These are phyloP conservation scores for Pangasius krempfi DNA, from an alignment of 2,797 vertebrate genomes.

Conservation along the genomic window DNA sequence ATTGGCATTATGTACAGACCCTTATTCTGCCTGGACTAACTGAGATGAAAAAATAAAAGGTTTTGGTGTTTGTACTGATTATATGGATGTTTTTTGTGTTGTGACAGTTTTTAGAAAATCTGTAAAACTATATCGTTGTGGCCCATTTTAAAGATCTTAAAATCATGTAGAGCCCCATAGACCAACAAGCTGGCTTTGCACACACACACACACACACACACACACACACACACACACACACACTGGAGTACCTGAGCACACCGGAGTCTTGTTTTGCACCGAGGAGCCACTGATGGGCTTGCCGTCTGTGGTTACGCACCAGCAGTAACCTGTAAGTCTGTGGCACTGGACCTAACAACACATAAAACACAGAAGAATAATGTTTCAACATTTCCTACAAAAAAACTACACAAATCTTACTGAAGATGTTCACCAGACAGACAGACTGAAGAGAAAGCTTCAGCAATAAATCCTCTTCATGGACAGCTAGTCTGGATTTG, in stretches of 20 bases:
- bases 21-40: neutral
- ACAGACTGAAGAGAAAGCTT: neutral
- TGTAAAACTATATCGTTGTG: neutral
- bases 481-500: conserved; percentile 33
- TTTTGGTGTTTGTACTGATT: neutral
- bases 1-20: neutral
- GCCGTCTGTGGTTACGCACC: conserved; percentile 95
- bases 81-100: neutral
- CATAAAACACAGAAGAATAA: conserved; percentile 32
- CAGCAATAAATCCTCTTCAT: conserved; percentile 15
- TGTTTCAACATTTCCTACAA: conserved; percentile 26
- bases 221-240: conserved; percentile 15
- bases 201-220: neutral
- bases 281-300: conserved; percentile 98
- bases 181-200: neutral
- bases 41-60: neutral
- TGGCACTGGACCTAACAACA: conserved; percentile 93
- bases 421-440: conserved; percentile 9
- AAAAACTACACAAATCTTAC: conserved; percentile 17
- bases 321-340: conserved; percentile 97
- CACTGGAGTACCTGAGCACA: conserved; percentile 95
- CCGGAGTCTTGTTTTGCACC: conserved; percentile 96
- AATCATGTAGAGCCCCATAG: neutral
- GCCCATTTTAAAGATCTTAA: neutral
- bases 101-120: neutral